Evolutionary conservation across 2,113 vertebrate genomes (phyloP).

Genomic region (Elanoides forficatus): DNA sequence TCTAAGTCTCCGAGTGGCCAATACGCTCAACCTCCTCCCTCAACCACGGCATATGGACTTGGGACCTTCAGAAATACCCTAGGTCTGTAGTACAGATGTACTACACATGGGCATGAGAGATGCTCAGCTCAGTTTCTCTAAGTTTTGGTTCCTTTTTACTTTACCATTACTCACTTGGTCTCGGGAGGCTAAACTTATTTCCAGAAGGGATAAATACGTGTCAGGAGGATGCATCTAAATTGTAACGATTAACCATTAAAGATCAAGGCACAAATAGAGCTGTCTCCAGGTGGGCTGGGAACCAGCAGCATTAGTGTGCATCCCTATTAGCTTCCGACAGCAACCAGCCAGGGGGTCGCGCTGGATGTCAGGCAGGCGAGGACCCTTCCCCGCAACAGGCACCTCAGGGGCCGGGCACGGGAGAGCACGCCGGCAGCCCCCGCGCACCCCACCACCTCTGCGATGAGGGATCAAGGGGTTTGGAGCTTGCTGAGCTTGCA

Average conservation of each 20-base stretch:
- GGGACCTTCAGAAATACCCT: neutral
- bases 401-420: accelerated
- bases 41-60: accelerated
- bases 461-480: accelerated
- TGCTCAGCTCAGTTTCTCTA: neutral
- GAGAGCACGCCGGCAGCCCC: neutral
- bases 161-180: neutral
- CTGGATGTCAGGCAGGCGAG: neutral
- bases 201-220: neutral
- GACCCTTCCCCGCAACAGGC: neutral
- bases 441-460: accelerated
- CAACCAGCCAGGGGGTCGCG: neutral
- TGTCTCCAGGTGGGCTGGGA: neutral
- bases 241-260: neutral
- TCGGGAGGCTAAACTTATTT: neutral
- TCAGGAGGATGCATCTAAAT: neutral
- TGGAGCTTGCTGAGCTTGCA: neutral
- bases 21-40: neutral
- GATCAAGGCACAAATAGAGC: neutral
- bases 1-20: accelerated
- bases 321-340: neutral
- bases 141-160: neutral
- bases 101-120: neutral
- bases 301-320: neutral
- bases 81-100: neutral